Evolutionary conservation across 2,888 invertebrate species (phyloP).

Genomic region (Argyresthia albistria): DNA sequence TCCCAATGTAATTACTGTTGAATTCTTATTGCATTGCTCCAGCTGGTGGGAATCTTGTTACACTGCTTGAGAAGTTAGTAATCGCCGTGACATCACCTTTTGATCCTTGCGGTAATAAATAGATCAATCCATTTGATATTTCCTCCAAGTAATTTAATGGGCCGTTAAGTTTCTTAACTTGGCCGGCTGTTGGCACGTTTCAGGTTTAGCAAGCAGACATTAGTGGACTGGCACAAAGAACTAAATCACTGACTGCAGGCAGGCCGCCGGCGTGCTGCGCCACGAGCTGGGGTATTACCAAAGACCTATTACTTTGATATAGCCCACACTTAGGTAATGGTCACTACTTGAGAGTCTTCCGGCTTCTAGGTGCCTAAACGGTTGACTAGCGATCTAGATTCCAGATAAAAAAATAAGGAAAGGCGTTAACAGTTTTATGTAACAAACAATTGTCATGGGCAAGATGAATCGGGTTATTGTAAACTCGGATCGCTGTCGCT

Average conservation of each 20-base stretch:
- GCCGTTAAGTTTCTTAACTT: conserved; percentile 19
- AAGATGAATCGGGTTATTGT: too few relatives aligned
- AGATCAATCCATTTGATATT: background rate
- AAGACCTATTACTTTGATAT: conserved; percentile 7
- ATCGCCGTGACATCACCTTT: too few relatives aligned
- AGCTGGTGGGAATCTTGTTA: conserved; percentile 4
- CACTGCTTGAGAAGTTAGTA: too few relatives aligned
- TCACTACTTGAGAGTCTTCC: background rate
- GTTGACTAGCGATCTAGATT: conserved; percentile 6
- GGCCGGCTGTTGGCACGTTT: conserved; percentile 16
- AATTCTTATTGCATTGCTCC: background rate
- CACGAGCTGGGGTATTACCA: conserved; percentile 16
- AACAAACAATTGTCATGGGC: too few relatives aligned
- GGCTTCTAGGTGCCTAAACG: background rate
- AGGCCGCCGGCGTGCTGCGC: conserved; percentile 20
- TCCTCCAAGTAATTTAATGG: conserved; percentile 11
- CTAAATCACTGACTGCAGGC: conserved; percentile 15
- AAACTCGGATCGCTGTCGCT: too few relatives aligned
- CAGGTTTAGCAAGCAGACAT: conserved; percentile 23
- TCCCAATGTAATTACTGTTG: background rate
- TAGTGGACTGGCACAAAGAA: conserved; percentile 19
- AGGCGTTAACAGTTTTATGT: too few relatives aligned
- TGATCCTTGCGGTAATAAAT: too few relatives aligned
- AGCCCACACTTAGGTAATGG: background rate
- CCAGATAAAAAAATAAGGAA: background rate